These are phyloP conservation scores for Agrotis clavis DNA, from an alignment of 2,888 invertebrate species.

Conservation along the genomic window DNA sequence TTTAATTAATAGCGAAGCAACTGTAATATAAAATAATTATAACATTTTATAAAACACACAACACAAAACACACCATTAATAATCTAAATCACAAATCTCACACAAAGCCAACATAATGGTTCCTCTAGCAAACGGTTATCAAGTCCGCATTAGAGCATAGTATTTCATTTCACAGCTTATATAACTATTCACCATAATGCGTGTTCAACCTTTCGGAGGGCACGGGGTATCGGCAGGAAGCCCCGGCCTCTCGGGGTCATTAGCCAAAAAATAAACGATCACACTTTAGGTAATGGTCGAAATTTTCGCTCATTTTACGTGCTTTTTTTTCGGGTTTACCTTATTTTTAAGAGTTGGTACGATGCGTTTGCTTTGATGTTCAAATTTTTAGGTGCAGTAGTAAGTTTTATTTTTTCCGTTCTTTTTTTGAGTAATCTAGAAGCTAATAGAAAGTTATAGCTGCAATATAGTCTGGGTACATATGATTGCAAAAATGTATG, in stretches of 20 bases:
- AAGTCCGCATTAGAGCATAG: conserved; percentile 59
- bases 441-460: not conserved
- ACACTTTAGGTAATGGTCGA: conserved; percentile 75
- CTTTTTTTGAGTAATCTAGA: too few relatives aligned
- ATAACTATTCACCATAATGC: conserved; percentile 77
- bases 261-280: conserved; percentile 85
- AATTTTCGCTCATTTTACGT: conserved; percentile 67
- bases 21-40: too few relatives aligned
- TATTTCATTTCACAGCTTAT: conserved; percentile 72
- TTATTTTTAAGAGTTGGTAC: conserved; percentile 13
- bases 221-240: conserved; percentile 80
- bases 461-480: not conserved
- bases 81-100: not conserved
- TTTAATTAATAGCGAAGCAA: too few relatives aligned
- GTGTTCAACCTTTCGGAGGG: conserved; percentile 77
- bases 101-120: conserved; percentile 17
- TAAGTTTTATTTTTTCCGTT: not conserved
- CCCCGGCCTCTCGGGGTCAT: conserved; percentile 75
- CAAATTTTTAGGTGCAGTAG: not conserved
- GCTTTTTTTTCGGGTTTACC: conserved; percentile 53
- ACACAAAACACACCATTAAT: not conserved
- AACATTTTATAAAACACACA: not conserved
- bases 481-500: too few relatives aligned
- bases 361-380: conserved; percentile 20
- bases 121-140: conserved; percentile 42